Evolutionary conservation across 2,113 vertebrate genomes (phyloP).

Genomic region (Spheniscus mendiculus): DNA sequence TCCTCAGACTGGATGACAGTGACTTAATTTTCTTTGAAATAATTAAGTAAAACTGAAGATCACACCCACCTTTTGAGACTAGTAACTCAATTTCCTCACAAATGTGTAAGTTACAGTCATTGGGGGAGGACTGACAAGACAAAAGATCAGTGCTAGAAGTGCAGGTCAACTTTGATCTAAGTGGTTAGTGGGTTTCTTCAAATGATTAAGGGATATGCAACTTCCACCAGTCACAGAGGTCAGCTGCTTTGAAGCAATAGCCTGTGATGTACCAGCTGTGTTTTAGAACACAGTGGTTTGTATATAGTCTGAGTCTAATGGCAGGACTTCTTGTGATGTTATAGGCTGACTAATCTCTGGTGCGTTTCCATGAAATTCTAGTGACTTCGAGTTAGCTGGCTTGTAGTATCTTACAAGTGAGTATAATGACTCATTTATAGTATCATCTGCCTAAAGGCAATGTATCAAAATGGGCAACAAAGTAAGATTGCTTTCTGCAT

Average conservation of each 20-base stretch:
- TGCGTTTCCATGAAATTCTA: not conserved
- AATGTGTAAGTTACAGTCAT: not conserved
- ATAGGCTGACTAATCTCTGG: not conserved
- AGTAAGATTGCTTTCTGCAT: not conserved
- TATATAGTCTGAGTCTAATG: not conserved
- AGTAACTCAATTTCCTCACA: not conserved
- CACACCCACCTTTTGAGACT: not conserved
- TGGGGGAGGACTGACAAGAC: not conserved
- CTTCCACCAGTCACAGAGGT: not conserved
- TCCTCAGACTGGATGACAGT: not conserved
- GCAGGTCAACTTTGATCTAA: not conserved
- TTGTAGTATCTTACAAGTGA: not conserved
- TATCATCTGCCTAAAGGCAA: not conserved
- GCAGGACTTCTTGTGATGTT: not conserved
- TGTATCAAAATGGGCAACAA: not conserved
- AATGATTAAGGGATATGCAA: not conserved
- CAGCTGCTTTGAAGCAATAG: constrained; percentile 24
- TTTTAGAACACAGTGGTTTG: not conserved
- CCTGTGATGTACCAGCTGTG: not conserved
- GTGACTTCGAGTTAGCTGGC: not conserved
- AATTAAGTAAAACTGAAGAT: not conserved
- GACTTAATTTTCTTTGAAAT: not conserved
- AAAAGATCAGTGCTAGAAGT: not conserved
- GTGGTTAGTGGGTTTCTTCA: not conserved
- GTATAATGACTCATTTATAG: not conserved